A percentile compares a stretch with the other conserved stretches of the same genome.
Conservation (phyloP, 1,140 invertebrate genomes). For the Pomacea maculata region DNA sequence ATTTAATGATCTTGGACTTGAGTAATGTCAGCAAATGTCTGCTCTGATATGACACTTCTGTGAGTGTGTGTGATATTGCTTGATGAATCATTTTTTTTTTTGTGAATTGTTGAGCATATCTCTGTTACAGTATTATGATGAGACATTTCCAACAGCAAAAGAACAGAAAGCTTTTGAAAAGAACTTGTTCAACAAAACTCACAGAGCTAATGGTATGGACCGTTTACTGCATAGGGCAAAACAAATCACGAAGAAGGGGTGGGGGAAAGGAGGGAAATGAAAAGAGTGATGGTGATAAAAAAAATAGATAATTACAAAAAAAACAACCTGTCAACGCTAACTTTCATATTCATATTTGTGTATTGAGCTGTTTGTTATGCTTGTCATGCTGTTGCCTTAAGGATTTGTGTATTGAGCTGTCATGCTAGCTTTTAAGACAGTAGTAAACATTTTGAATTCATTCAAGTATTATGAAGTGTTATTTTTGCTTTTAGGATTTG, state of each 20-base stretch:
- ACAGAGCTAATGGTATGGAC: constrained; percentile 73
- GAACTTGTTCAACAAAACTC: constrained; percentile 97
- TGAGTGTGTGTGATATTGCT: not conserved
- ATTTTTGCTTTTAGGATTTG: too few species aligned
- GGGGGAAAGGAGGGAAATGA: constrained; percentile 4
- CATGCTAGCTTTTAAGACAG: too few species aligned
- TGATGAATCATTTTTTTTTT: not conserved
- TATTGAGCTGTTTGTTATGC: not conserved
- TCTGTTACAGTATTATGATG: constrained; percentile 85
- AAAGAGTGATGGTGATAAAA: not conserved
- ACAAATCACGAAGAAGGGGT: too few species aligned
- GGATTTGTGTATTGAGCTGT: not conserved
- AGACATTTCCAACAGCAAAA: constrained; percentile 87
- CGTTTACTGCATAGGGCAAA: too few species aligned
- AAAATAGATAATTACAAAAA: too few species aligned
- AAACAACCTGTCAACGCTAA: not conserved
- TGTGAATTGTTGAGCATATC: not conserved
- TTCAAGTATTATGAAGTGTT: too few species aligned
- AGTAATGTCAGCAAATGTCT: too few species aligned
- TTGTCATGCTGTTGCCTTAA: not conserved
- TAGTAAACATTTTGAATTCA: too few species aligned
- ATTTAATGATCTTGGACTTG: too few species aligned
- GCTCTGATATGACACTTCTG: not conserved
- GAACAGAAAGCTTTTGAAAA: constrained; percentile 98
- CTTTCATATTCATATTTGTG: not conserved